These are phyloP conservation scores for Bubo scandiacus DNA, from an alignment of 2,113 vertebrate species.

Conservation along the genomic window DNA sequence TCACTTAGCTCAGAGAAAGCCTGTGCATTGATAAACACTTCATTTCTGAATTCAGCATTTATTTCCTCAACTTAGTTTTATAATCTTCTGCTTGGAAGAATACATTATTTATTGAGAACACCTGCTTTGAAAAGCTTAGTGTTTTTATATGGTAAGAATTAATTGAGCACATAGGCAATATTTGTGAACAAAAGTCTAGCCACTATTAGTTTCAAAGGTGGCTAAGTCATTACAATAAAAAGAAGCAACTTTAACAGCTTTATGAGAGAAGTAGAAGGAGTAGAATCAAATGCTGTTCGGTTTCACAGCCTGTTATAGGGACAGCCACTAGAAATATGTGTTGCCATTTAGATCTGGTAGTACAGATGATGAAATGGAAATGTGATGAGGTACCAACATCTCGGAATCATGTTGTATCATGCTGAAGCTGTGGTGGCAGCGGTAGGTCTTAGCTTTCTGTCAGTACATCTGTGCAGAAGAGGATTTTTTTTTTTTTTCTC, in stretches of 20 bases:
- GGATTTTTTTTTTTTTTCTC: background rate
- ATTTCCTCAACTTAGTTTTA: background rate
- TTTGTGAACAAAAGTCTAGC: background rate
- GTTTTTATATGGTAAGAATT: background rate
- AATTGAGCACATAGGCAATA: background rate
- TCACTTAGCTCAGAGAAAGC: background rate
- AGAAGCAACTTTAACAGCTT: background rate
- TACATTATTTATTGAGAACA: background rate
- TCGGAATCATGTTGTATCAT: background rate
- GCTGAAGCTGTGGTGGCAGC: background rate
- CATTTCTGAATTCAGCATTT: background rate
- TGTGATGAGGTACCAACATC: background rate
- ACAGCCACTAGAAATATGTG: background rate
- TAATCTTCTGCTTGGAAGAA: background rate
- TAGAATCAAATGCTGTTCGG: background rate
- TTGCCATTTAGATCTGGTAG: background rate
- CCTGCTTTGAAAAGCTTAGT: background rate
- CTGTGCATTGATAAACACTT: background rate
- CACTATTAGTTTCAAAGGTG: background rate
- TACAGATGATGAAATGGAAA: background rate
- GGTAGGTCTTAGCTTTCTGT: background rate
- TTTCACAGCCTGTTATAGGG: background rate
- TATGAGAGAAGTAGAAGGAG: background rate
- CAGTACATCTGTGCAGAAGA: background rate
- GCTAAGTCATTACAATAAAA: background rate